Evolutionary conservation across 2,888 invertebrate genomes (phyloP), one percentile per base, ranked within the genome.

Genomic region (Shargacucullia verbasci): DNA sequence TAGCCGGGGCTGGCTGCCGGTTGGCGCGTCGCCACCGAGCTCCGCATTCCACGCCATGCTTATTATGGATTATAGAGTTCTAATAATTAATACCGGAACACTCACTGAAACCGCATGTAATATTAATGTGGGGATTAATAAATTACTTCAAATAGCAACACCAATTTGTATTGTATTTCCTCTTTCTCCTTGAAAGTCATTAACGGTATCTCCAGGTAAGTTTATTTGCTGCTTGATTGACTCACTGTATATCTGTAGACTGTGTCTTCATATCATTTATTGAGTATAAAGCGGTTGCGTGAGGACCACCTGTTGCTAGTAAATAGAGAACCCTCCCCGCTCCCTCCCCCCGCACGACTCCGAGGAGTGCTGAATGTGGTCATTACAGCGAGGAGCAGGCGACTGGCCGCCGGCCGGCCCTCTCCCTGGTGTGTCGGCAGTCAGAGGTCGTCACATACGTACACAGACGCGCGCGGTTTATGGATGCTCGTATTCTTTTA

Each of bases 261-360:
- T 44, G 37, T 48, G 25, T 14, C 14, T 5, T 29, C 14, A 8
- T 31, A 5, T 41, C 14, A 1, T 14, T 39, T 38, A 11, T 6
- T 27, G 25, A 7, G 20, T 31, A 31, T 35, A 38, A 35, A 48
- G 10, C 15, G 15, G 15, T 55, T 39, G 46, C 39, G 50, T 47
- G 59, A 52, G 40, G 60, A 45, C 34, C 67, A 66, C 73, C 66
- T 72, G 73, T 66, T 71, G 65, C 59, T n/a, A 33, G 12, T 25
- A 31, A 25, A 8, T 1, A 4, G 4, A 31, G 27, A 1, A 33
- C 12, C n/a, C 25, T 4, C 14, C 8, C n/a, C 5, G 8, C 0
- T 39, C 15, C 25, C 20, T 20, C 20, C 4, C 20, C 27, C 31
- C 11, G 0, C 44, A 11, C n/a, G 20, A 12, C 35, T 15, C 39